Conservation (phyloP, 1,140 invertebrate genomes). For the Drosophila paulistorum region DNA sequence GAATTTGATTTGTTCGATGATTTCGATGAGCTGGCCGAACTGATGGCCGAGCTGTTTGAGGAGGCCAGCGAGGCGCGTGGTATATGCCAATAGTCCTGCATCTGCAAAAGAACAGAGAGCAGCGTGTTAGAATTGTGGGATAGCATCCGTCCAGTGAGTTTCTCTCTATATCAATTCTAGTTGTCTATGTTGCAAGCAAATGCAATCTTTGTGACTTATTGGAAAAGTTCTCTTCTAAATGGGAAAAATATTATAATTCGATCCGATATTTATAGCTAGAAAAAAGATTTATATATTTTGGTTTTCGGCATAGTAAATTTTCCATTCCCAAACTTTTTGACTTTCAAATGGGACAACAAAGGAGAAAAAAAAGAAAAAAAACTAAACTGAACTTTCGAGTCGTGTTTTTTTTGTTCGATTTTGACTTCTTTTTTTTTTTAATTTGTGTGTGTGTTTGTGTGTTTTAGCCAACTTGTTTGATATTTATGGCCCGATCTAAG, state of each 20-base stretch:
- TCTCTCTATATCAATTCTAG: too few relatives aligned
- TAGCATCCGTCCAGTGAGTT: too few relatives aligned
- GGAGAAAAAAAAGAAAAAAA: conserved; percentile 24
- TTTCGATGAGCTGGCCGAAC: conserved; percentile 83
- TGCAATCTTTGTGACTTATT: too few relatives aligned
- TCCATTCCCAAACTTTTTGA: conserved; percentile 4
- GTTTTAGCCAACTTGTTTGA: conserved; percentile 63
- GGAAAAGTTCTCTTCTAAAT: too few relatives aligned
- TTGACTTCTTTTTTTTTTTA: conserved; percentile 33
- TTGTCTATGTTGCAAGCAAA: too few relatives aligned
- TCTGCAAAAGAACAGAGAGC: conserved; percentile 82
- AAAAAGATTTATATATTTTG: not conserved
- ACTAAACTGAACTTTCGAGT: conserved; percentile 73
- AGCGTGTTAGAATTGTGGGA: conserved; percentile 2
- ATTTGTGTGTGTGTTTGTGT: not conserved
- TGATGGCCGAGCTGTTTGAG: conserved; percentile 86
- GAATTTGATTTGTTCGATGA: conserved; percentile 81
- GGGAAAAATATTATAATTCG: too few relatives aligned
- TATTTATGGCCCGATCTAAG: conserved; percentile 74
- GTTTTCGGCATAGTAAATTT: not conserved
- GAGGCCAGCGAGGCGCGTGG: conserved; percentile 89
- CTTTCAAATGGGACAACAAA: conserved; percentile 41
- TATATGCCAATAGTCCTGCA: conserved; percentile 89
- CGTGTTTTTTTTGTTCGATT: conserved; percentile 45
- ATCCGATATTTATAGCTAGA: too few relatives aligned